Evolutionary conservation across 1,140 invertebrate species (phyloP).

Genomic region (Drosophila willistoni): DNA sequence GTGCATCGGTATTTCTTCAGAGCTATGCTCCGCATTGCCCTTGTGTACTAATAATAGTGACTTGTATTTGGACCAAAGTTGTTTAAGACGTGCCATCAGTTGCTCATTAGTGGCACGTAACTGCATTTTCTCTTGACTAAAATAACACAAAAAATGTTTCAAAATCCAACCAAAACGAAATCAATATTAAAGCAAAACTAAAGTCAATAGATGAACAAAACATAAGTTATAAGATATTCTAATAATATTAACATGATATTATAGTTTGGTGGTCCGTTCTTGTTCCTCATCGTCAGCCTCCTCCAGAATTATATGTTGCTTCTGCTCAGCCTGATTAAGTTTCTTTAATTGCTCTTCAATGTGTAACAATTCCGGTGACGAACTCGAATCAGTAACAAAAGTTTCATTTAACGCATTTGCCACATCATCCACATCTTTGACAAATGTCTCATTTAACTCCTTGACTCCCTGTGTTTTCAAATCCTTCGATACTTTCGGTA

Average conservation of each 20-base stretch:
- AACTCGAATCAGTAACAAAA: slow-evolving; percentile 63
- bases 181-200: background rate
- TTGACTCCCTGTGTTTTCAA: slow-evolving; percentile 49
- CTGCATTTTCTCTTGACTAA: slow-evolving; percentile 84
- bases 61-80: slow-evolving; percentile 85
- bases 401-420: slow-evolving; percentile 64
- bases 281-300: slow-evolving; percentile 37
- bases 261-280: slow-evolving; percentile 66
- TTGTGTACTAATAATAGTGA: slow-evolving; percentile 53
- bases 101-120: slow-evolving; percentile 85
- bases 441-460: slow-evolving; percentile 58
- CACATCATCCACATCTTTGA: slow-evolving; percentile 62
- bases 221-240: background rate
- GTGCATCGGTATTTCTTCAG: slow-evolving; percentile 50
- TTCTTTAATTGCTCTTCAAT: slow-evolving; percentile 60
- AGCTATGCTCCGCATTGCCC: slow-evolving; percentile 46
- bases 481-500: slow-evolving; percentile 84
- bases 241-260: slow-evolving; percentile 56
- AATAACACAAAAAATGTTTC: slow-evolving; percentile 12
- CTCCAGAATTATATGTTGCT: background rate
- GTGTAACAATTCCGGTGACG: slow-evolving; percentile 49
- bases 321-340: slow-evolving; percentile 40
- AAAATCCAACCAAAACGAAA: slow-evolving; percentile 7
- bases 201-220: background rate
- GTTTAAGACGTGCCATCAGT: slow-evolving; percentile 85